Evolutionary conservation across 1,140 invertebrate species (phyloP), one percentile per base, ranked within the genome.

Genomic region (Nasonia giraulti): DNA sequence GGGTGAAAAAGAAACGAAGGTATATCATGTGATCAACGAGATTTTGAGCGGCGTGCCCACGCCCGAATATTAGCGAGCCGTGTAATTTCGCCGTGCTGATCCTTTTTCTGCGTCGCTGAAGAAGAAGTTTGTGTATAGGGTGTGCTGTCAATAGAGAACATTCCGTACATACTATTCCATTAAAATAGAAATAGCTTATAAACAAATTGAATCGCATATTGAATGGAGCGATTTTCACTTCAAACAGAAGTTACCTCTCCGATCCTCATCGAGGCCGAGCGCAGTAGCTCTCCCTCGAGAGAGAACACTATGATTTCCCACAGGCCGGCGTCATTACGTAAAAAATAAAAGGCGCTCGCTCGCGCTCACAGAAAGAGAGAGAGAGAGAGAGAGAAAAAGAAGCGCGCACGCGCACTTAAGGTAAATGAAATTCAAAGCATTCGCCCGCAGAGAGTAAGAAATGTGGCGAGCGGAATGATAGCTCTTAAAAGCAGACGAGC

Each of bases 11-110:
- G 31, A 31, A 75, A 27, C 31, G 23, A 71, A 73, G 71, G 27
- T 27, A 27, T 27, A 27, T 27, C 27, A 27, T 27, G 62, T 69
- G 74, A 71, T 50, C 68, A 33, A 77, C 80, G 75, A 50, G 87
- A 77, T 77, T 83, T 77, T 23, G 74, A 33, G 62, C 33, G 33
- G 44, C 33, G 31, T 55, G 68, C 71, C 76, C 76, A 83, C 82
- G 82, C 68, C 82, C 82, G 66, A 79, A 84, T 84, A 79, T 84
- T 84, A 84, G 66, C 76, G 47, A 73, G 44, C 37, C 31, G 23
- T 84, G 55, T 84, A 84, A 84, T 84, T 84, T 84, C 47, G 74
- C 11, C 50, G 47, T 27, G 20, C 68, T 47, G 27, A n/a, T 12
- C 62, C 69, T 44, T 40, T 44, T 69, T 37, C 40, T 71, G n/a